phyloP scores from a whole-genome alignment of 1,140 invertebrate species.

The Episyrphus balteatus region DNA sequence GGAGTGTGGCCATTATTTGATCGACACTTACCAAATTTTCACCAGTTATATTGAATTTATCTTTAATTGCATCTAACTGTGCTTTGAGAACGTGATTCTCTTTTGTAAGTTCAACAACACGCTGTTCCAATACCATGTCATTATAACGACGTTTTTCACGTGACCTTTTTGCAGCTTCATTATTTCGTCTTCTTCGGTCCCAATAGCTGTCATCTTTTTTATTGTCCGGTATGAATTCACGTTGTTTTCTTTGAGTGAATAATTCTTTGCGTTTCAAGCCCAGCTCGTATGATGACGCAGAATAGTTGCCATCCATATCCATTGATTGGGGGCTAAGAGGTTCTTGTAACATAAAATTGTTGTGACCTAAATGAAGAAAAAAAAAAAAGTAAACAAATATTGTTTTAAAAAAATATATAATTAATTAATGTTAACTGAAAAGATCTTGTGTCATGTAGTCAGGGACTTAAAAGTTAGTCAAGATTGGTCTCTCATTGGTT shows the following conservation, averaged over 20 bases:
- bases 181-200: conserved; percentile 88
- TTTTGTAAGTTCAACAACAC: conserved; percentile 86
- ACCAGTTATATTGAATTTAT: conserved; percentile 84
- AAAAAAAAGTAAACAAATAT: too few relatives aligned
- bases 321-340: too few relatives aligned
- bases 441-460: too few relatives aligned
- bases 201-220: conserved; percentile 97
- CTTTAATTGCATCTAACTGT: conserved; percentile 83
- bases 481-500: too few relatives aligned
- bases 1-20: conserved; percentile 72
- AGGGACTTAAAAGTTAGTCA: too few relatives aligned
- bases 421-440: too few relatives aligned
- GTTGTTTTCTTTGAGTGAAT: conserved; percentile 71
- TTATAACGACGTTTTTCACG: conserved; percentile 91
- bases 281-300: too few relatives aligned
- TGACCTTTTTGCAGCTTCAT: conserved; percentile 90
- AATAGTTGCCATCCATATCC: too few relatives aligned
- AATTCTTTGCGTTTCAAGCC: conserved; percentile 23
- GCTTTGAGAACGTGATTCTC: conserved; percentile 89
- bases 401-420: too few relatives aligned
- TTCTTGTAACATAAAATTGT: too few relatives aligned
- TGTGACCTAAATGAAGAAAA: too few relatives aligned
- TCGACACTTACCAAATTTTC: conserved; percentile 76
- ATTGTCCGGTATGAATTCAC: conserved; percentile 93
- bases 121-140: conserved; percentile 90